Evolutionary conservation across 2,797 vertebrate genomes (phyloP).

Genomic region (Coreius guichenoti): DNA sequence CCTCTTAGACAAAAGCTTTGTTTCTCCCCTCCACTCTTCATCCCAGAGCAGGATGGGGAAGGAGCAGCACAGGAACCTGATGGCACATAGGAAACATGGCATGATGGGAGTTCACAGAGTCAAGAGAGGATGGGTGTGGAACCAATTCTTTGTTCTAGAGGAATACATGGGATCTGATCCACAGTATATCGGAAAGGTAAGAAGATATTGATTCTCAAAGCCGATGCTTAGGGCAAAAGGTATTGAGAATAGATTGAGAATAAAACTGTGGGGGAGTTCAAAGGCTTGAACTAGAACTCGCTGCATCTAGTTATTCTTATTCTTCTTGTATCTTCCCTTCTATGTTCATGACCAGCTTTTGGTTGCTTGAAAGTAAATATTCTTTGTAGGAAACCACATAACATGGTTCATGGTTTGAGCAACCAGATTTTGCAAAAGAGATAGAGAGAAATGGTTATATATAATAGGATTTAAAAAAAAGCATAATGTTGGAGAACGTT

Average conservation of each 20-base stretch:
- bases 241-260: slow-evolving; percentile 27
- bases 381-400: slow-evolving; percentile 1
- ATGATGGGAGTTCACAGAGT: slow-evolving; percentile 79
- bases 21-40: slow-evolving; percentile 78
- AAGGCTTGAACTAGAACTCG: slow-evolving; percentile 7
- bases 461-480: neutral
- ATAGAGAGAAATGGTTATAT: neutral
- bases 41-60: slow-evolving; percentile 79
- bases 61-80: slow-evolving; percentile 68
- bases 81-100: slow-evolving; percentile 61
- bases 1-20: slow-evolving; percentile 88
- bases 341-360: slow-evolving; percentile 17
- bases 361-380: slow-evolving; percentile 24
- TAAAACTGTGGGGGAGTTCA: slow-evolving; percentile 43
- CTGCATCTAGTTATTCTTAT: neutral
- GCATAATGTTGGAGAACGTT: neutral
- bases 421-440: neutral
- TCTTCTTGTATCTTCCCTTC: slow-evolving; percentile 15
- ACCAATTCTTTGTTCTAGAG: slow-evolving; percentile 95
- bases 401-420: neutral
- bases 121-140: slow-evolving; percentile 96
- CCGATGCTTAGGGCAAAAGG: neutral
- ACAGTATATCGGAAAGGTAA: slow-evolving; percentile 95
- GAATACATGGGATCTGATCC: slow-evolving; percentile 95
- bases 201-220: slow-evolving; percentile 16